Evolutionary conservation across 2,888 invertebrate species (phyloP).

Genomic region (Melipona bicolor): DNA sequence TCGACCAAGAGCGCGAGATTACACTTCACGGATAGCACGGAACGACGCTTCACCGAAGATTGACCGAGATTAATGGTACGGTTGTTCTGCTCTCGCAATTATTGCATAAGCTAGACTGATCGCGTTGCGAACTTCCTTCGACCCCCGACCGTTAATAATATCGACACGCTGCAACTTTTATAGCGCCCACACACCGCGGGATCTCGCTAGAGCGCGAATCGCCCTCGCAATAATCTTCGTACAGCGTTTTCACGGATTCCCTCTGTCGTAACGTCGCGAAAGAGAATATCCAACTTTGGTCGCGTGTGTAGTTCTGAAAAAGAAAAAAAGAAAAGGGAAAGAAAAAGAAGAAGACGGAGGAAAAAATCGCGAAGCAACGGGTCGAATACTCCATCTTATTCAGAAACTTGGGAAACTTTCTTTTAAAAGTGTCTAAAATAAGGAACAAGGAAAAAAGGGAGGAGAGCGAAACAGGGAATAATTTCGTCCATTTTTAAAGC

Average conservation of each 20-base stretch:
- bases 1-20: conserved; percentile 23
- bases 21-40: conserved; percentile 16
- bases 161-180: not conserved
- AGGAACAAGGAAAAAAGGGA: not conserved
- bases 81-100: conserved; percentile 17
- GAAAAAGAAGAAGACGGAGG: no score
- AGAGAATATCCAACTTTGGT: not conserved
- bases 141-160: not conserved
- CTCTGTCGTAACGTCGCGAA: not conserved
- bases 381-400: not conserved
- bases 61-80: conserved; percentile 29
- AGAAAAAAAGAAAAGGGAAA: no score
- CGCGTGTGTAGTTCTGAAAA: not conserved
- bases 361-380: not conserved
- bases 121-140: not conserved
- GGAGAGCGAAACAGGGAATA: not conserved
- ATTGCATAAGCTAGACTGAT: not conserved
- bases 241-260: not conserved
- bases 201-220: not conserved
- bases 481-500: conserved; percentile 14
- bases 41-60: conserved; percentile 23
- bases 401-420: not conserved
- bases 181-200: no score
- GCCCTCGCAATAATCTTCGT: not conserved
- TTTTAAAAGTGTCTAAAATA: not conserved